A percentile compares a stretch with the other conserved stretches of the same genome.
These are phyloP conservation scores for Watsonalla cultraria DNA, from an alignment of 2,888 invertebrate species.

Conservation along the genomic window DNA sequence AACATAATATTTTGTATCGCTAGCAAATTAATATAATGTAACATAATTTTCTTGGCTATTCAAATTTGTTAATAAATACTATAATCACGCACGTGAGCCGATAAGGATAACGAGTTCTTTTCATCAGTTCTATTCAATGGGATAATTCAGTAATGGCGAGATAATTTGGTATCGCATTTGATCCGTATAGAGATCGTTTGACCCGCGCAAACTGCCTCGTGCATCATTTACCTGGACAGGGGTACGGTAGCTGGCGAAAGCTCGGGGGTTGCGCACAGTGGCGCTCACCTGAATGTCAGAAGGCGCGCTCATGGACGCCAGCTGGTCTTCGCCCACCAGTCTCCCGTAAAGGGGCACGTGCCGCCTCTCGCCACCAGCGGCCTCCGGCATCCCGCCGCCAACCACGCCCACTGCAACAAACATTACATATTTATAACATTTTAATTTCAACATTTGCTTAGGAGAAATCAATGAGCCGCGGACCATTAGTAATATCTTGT, in stretches of 20 bases:
- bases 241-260: conserved; percentile 73
- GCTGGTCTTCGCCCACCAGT: conserved; percentile 93
- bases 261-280: conserved; percentile 73
- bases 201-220: conserved; percentile 67
- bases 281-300: conserved; percentile 82
- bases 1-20: too few relatives aligned
- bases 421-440: conserved; percentile 1
- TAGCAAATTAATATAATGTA: too few relatives aligned
- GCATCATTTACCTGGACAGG: conserved; percentile 74
- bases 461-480: too few relatives aligned
- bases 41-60: neutral
- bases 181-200: conserved; percentile 14
- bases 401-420: conserved; percentile 71
- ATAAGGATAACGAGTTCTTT: neutral
- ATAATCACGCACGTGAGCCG: neutral
- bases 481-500: too few relatives aligned
- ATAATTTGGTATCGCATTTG: neutral
- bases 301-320: conserved; percentile 80
- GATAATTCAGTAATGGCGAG: neutral
- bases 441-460: too few relatives aligned
- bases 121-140: neutral
- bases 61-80: neutral
- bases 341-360: conserved; percentile 93
- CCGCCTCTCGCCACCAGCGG: conserved; percentile 77
- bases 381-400: conserved; percentile 68